phyloP scores from a whole-genome alignment of 2,113 vertebrate species.

The Xiphophorus couchianus region DNA sequence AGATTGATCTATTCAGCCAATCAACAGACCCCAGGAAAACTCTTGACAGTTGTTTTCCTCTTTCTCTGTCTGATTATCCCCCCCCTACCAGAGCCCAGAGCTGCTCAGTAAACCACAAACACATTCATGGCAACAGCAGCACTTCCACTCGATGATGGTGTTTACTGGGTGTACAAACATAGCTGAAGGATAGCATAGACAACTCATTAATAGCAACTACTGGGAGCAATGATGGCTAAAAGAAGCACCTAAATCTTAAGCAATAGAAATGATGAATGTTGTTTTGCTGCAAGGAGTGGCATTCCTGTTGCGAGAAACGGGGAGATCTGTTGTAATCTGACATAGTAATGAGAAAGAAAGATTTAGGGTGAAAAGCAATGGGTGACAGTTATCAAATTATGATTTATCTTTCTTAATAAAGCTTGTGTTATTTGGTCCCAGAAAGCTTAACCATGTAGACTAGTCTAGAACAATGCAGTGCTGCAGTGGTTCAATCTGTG shows the following conservation, averaged over 20 bases:
- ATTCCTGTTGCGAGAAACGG: not conserved
- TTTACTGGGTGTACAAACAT: not conserved
- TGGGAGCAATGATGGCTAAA: not conserved
- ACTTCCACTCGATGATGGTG: not conserved
- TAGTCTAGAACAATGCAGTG: not conserved
- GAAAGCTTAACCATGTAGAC: not conserved
- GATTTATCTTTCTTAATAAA: not conserved
- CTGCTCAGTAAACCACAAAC: constrained; percentile 6
- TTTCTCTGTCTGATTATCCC: not conserved
- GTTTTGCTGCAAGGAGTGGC: not conserved
- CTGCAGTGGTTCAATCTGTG: not conserved
- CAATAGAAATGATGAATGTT: not conserved
- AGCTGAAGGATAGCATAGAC: not conserved
- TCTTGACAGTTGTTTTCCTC: constrained; percentile 10
- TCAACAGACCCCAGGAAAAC: constrained; percentile 2
- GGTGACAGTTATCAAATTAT: not conserved
- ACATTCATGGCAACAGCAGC: constrained; percentile 15
- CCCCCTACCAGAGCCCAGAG: not conserved
- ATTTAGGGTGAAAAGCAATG: not conserved
- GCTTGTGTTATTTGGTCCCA: not conserved
- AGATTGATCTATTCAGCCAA: constrained; percentile 11
- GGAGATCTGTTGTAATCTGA: not conserved
- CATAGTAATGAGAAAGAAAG: not conserved
- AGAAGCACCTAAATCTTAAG: not conserved
- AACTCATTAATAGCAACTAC: not conserved